A percentile compares a stretch with the other conserved stretches of the same genome.
Evolutionary conservation across 1,140 invertebrate species (phyloP).

Genomic region (Euura lappo): DNA sequence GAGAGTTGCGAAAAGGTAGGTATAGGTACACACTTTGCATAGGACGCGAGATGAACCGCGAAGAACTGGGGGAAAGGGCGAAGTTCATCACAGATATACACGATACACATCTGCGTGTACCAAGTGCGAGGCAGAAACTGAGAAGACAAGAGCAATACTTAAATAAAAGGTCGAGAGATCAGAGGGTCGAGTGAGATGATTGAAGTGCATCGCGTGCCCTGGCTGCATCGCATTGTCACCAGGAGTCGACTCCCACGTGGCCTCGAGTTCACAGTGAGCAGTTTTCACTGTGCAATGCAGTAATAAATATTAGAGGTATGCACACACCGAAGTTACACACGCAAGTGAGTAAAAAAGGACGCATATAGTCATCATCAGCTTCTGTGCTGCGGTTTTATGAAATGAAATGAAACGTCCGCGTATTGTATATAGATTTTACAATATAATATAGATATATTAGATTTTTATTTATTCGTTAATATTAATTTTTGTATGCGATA

Average conservation of each 20-base stretch:
- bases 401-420: background rate
- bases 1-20: background rate
- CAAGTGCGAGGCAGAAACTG: background rate
- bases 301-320: too few species aligned
- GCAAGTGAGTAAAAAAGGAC: background rate
- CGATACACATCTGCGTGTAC: background rate
- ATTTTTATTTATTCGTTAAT: conserved; percentile 6
- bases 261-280: conserved; percentile 3
- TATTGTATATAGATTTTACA: background rate
- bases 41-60: background rate
- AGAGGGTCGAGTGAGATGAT: conserved; percentile 51
- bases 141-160: conserved; percentile 7
- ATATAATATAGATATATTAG: conserved; percentile 8
- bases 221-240: conserved; percentile 34
- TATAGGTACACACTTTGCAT: background rate
- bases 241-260: conserved; percentile 22
- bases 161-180: conserved; percentile 37
- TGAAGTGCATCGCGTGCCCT: conserved; percentile 54
- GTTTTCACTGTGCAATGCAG: too few species aligned
- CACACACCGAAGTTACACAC: background rate
- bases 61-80: background rate
- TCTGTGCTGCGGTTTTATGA: background rate
- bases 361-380: background rate
- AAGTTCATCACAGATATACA: background rate
- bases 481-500: conserved; percentile 2